phyloP scores from a whole-genome alignment of 2,888 invertebrate genomes.

The Alloplasta piceator region DNA sequence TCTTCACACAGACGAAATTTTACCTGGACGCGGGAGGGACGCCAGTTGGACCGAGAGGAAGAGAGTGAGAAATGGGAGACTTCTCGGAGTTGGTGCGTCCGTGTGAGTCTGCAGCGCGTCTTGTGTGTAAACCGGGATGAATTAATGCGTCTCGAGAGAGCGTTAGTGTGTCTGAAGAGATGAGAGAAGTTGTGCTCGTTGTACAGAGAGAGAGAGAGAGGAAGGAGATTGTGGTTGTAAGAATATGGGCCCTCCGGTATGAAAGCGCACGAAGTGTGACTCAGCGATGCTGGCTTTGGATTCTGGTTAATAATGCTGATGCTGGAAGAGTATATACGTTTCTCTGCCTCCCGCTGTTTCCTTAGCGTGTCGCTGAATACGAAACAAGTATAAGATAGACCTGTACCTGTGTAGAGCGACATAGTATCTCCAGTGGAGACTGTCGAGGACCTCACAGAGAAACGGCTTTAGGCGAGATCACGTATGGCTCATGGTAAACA shows the following conservation, averaged over 20 bases:
- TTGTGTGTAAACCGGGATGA: slow-evolving; percentile 49
- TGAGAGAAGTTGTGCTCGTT: slow-evolving; percentile 29
- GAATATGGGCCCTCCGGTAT: slow-evolving; percentile 23
- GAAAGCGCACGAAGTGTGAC: slow-evolving; percentile 54
- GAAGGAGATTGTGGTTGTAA: background rate
- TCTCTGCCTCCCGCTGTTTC: background rate
- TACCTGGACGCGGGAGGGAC: background rate
- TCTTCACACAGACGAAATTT: background rate
- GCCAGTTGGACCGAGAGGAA: slow-evolving; percentile 31
- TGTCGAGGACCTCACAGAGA: background rate
- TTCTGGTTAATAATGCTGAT: slow-evolving; percentile 40
- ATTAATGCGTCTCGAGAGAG: slow-evolving; percentile 63
- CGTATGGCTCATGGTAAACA: too few relatives aligned
- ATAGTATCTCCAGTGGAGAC: background rate
- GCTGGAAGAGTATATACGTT: slow-evolving; percentile 17
- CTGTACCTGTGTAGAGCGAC: background rate
- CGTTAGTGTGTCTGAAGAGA: slow-evolving; percentile 53
- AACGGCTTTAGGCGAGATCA: too few relatives aligned
- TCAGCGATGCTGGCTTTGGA: slow-evolving; percentile 56
- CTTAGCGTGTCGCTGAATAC: slow-evolving; percentile 36
- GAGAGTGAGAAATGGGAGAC: slow-evolving; percentile 19
- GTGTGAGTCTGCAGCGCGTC: slow-evolving; percentile 35
- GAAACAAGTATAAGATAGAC: slow-evolving; percentile 16
- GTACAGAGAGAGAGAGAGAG: background rate
- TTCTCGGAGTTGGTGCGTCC: slow-evolving; percentile 20